These are phyloP conservation scores for Proisotoma minuta DNA, from an alignment of 2,888 invertebrate genomes.

Conservation along the genomic window DNA sequence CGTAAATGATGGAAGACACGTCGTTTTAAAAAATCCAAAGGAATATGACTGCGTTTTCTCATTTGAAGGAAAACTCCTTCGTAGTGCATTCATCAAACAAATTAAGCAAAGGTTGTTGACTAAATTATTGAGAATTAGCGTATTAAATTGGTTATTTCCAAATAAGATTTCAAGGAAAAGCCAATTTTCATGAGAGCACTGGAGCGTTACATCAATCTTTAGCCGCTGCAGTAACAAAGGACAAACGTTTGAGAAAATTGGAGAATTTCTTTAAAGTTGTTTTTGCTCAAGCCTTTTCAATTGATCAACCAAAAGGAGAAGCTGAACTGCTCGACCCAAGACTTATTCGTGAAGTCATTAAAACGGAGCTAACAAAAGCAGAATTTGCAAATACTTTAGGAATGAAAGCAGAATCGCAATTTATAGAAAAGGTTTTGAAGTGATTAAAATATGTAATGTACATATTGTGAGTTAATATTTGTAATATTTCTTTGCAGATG, in stretches of 20 bases:
- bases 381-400: conserved; percentile 62
- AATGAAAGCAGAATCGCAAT: conserved; percentile 57
- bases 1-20: conserved; percentile 51
- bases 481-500: conserved; percentile 51
- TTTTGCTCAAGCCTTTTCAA: conserved; percentile 55
- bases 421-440: conserved; percentile 53
- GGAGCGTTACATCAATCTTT: conserved; percentile 45
- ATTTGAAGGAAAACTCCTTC: conserved; percentile 50
- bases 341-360: conserved; percentile 54
- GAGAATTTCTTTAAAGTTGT: conserved; percentile 58
- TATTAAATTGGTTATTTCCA: too few relatives aligned
- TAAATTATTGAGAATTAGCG: neutral
- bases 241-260: conserved; percentile 54
- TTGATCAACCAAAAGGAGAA: conserved; percentile 52
- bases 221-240: conserved; percentile 53
- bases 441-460: neutral
- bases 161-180: conserved; percentile 15
- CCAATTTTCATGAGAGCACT: conserved; percentile 22
- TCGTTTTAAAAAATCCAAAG: conserved; percentile 53
- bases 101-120: conserved; percentile 51
- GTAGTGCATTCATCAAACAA: conserved; percentile 51
- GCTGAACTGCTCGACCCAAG: conserved; percentile 51
- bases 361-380: conserved; percentile 55
- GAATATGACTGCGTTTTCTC: conserved; percentile 54
- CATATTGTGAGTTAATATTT: neutral